These are phyloP conservation scores for Apotomis betuletana DNA, from an alignment of 2,888 invertebrate genomes.

Conservation along the genomic window DNA sequence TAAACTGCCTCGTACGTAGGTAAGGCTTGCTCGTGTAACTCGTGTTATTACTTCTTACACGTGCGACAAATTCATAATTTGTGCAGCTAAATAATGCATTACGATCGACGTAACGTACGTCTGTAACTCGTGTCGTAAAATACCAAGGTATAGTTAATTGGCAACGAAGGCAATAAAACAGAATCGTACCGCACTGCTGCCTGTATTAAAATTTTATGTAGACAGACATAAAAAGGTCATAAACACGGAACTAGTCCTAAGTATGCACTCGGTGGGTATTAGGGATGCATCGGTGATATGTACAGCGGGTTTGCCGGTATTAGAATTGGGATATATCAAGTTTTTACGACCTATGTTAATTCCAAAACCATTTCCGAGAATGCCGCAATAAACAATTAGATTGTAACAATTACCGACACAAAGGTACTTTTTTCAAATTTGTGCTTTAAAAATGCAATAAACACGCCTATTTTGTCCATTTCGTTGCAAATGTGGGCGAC, in stretches of 20 bases:
- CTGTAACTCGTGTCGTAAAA: slow-evolving; percentile 30
- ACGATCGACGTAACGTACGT: slow-evolving; percentile 13
- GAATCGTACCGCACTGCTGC: slow-evolving; percentile 23
- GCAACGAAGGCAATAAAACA: slow-evolving; percentile 26
- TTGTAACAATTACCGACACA: too few species aligned
- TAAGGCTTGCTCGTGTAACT: too few species aligned
- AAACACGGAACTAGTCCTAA: slow-evolving; percentile 40
- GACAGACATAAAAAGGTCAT: slow-evolving; percentile 34
- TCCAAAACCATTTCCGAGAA: too few species aligned
- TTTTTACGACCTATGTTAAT: too few species aligned
- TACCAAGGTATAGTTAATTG: slow-evolving; percentile 21
- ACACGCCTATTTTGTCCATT: too few species aligned
- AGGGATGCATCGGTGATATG: not conserved
- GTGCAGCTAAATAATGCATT: slow-evolving; percentile 5
- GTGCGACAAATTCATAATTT: slow-evolving; percentile 7
- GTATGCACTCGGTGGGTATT: slow-evolving; percentile 6
- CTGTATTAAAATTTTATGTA: slow-evolving; percentile 12
- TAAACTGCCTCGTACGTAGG: not conserved
- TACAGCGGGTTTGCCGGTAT: too few species aligned
- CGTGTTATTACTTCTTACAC: slow-evolving; percentile 13
- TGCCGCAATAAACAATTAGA: too few species aligned
- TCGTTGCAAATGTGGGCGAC: too few species aligned
- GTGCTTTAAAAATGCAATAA: too few species aligned
- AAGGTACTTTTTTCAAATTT: too few species aligned
- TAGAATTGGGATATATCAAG: too few species aligned